Evolutionary conservation across 2,113 vertebrate genomes (phyloP), one percentile per base, ranked within the genome.

Genomic region (Ranitomeya variabilis): DNA sequence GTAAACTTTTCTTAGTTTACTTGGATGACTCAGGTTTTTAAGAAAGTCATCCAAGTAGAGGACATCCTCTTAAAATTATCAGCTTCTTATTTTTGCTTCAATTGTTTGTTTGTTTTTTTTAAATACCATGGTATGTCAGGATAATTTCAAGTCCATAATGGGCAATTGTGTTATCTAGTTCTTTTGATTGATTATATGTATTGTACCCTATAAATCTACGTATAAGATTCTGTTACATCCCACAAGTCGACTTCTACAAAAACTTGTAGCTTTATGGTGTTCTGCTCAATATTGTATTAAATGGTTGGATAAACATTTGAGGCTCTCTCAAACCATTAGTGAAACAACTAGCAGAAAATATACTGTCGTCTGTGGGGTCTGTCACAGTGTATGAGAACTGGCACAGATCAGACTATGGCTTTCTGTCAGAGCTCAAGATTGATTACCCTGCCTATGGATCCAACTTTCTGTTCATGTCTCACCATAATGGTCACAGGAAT

Each of bases 361-460:
- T 18, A 52, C 45, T 83, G 62, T 82, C 71, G 13, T 90, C 92
- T 92, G 89, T 87, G 89, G 91, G 91, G 89, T 81, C 83, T 87
- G 91, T 23, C 84, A 69, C 37, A 66, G 74, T 60, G 86, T 80
- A 85, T 14, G 71, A 90, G 67, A 91, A 54, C 19, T 92, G 89
- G 90, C 76, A 8, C 23, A 85, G 86, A 73, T 5, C 7, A 91
- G 26, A 87, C 84, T 88, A 73, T 78, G 91, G 86, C 82, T 90
- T 85, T 80, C 89, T 91, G 85, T 87, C 37, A 6, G 86, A 89
- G 19, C 87, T 91, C 89, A 86, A 89, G 80, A 88, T 89, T 85
- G 81, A 88, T 90, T 90, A 87, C 80, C 66, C 67, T 45, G 71
- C 67, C 71, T 85, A 78, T 62, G 86, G 87, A 86, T 69, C 88